phyloP scores from a whole-genome alignment of 2,888 invertebrate species.

The Herminia tarsipennalis region DNA sequence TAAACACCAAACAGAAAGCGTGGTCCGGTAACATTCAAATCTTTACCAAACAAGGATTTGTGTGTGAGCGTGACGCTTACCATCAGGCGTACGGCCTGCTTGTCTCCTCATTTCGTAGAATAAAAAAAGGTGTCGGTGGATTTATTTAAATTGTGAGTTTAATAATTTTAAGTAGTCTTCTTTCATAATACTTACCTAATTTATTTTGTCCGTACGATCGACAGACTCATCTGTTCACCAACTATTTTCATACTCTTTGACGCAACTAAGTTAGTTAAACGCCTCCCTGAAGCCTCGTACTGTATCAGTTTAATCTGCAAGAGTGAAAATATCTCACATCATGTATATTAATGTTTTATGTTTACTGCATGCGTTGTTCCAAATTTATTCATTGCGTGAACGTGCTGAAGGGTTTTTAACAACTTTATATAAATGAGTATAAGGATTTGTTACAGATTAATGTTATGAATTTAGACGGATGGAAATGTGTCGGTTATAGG shows the following conservation, averaged over 20 bases:
- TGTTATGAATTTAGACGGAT: background rate
- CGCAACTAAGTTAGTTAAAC: slow-evolving; percentile 66
- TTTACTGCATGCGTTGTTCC: slow-evolving; percentile 64
- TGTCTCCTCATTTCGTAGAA: too few species aligned
- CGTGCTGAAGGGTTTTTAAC: slow-evolving; percentile 39
- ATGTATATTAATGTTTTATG: slow-evolving; percentile 75
- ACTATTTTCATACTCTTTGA: slow-evolving; percentile 34
- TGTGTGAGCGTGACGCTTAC: too few species aligned
- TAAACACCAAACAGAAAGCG: too few species aligned
- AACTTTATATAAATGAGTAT: slow-evolving; percentile 35
- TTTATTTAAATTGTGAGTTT: too few species aligned
- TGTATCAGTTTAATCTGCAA: slow-evolving; percentile 71
- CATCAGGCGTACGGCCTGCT: too few species aligned
- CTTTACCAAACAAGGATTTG: too few species aligned
- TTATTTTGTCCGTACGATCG: too few species aligned
- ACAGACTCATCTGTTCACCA: slow-evolving; percentile 13
- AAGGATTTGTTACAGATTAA: slow-evolving; percentile 29
- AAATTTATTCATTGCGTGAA: slow-evolving; percentile 70
- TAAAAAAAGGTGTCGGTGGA: too few species aligned
- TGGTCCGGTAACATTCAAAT: too few species aligned
- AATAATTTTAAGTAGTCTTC: too few species aligned
- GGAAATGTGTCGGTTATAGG: background rate
- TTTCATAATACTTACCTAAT: too few species aligned
- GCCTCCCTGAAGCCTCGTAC: slow-evolving; percentile 75
- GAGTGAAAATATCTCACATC: slow-evolving; percentile 72